A percentile compares a stretch with the other conserved stretches of the same genome.
Conservation (phyloP, 1,140 invertebrate species). For the Pollicipes pollicipes region DNA sequence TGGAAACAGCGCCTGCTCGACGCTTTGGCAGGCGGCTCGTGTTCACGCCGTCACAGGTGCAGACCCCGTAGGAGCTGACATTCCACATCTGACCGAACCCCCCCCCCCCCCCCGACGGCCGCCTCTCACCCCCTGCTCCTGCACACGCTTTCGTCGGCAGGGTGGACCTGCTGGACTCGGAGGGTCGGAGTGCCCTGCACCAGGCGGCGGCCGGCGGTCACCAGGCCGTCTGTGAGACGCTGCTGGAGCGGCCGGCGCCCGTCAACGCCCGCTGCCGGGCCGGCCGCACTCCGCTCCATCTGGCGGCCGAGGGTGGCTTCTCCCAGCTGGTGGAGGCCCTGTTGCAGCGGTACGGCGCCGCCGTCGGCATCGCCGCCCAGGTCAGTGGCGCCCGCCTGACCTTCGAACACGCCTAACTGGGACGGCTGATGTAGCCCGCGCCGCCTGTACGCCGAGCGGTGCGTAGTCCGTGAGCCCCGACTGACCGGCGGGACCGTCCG, state of each 20-base stretch:
- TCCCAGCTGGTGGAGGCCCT: neutral
- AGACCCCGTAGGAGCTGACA: no score
- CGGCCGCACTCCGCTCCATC: slow-evolving; percentile 81
- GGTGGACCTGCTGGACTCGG: slow-evolving; percentile 73
- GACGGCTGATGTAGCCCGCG: no score
- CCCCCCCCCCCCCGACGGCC: no score
- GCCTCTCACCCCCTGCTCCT: neutral
- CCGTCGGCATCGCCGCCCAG: neutral
- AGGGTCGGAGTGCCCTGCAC: slow-evolving; percentile 88
- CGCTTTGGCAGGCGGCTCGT: no score
- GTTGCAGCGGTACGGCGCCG: neutral
- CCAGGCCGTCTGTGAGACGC: slow-evolving; percentile 35
- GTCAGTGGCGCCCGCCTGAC: neutral
- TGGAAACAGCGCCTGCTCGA: no score
- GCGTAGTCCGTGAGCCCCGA: neutral
- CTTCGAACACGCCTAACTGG: no score
- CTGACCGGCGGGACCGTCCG: no score
- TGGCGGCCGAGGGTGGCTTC: slow-evolving; percentile 86
- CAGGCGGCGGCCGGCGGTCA: slow-evolving; percentile 56
- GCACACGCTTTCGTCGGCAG: no score
- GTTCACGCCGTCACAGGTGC: no score
- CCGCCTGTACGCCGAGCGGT: no score
- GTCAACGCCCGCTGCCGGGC: slow-evolving; percentile 97
- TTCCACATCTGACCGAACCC: no score
- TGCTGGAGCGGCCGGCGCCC: slow-evolving; percentile 33